Percentiles rank a stretch among this genome's conserved stretches.
Conservation (phyloP, 2,113 vertebrate genomes). For the Electrona antarctica region DNA sequence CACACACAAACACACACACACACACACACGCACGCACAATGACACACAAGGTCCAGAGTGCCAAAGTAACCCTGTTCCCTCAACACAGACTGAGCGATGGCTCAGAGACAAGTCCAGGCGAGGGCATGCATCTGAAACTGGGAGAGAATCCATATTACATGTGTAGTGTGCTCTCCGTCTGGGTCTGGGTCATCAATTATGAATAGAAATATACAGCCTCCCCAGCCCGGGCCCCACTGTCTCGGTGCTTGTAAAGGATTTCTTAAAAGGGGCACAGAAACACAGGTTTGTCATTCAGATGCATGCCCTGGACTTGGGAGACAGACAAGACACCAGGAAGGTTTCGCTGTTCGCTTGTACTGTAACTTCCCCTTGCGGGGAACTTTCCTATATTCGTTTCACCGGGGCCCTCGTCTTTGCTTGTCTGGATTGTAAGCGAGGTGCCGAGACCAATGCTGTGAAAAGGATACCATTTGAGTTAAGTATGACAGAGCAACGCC, state of each 20-base stretch:
- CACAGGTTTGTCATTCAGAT: constrained; percentile 84
- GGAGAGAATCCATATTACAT: constrained; percentile 88
- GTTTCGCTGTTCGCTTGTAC: constrained; percentile 59
- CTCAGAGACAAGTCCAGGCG: constrained; percentile 72
- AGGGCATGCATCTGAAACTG: constrained; percentile 77
- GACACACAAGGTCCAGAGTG: too few species aligned
- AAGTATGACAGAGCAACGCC: not conserved
- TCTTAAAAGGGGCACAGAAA: constrained; percentile 83
- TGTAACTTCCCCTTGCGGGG: constrained; percentile 47
- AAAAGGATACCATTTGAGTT: constrained; percentile 22
- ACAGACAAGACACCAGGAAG: constrained; percentile 48
- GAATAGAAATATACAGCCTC: constrained; percentile 91
- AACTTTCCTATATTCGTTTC: constrained; percentile 52
- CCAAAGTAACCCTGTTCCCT: constrained; percentile 37
- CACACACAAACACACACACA: not conserved
- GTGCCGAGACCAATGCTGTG: constrained; percentile 38
- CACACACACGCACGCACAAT: constrained; percentile 1
- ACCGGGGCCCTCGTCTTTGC: constrained; percentile 45
- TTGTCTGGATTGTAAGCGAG: constrained; percentile 53
- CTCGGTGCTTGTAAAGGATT: constrained; percentile 84
- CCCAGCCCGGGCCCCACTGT: constrained; percentile 80
- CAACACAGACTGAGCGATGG: constrained; percentile 65
- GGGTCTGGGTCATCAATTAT: constrained; percentile 93
- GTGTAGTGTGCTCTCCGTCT: constrained; percentile 87
- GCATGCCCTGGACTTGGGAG: constrained; percentile 70